phyloP scores from a whole-genome alignment of 2,797 vertebrate species.

The Sebastolobus alascanus region DNA sequence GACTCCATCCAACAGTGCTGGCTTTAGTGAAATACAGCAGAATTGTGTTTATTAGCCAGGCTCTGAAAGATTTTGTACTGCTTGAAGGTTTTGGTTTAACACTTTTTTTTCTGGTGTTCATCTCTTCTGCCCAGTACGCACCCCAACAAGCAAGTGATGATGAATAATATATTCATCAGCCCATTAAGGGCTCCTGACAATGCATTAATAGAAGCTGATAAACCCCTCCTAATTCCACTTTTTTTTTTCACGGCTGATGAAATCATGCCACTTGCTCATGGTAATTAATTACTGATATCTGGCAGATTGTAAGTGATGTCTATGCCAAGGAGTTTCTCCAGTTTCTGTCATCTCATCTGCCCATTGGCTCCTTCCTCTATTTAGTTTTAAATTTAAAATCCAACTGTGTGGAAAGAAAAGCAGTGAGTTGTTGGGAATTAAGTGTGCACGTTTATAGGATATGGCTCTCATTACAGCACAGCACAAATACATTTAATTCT shows the following conservation, averaged over 20 bases:
- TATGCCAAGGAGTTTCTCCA: constrained; percentile 66
- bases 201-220: constrained; percentile 80
- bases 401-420: constrained; percentile 29
- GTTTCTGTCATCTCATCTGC: constrained; percentile 64
- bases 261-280: constrained; percentile 74
- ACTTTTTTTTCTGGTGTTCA: constrained; percentile 27
- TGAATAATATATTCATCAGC: constrained; percentile 77
- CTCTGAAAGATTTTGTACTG: constrained; percentile 35
- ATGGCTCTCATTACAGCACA: constrained; percentile 14
- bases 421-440: constrained; percentile 30
- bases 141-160: constrained; percentile 55
- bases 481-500: constrained; percentile 11
- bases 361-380: constrained; percentile 46
- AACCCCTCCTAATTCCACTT: constrained; percentile 70
- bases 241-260: constrained; percentile 74
- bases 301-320: constrained; percentile 76
- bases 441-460: constrained; percentile 27
- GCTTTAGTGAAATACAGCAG: constrained; percentile 29
- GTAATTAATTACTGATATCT: constrained; percentile 83
- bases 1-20: constrained; percentile 21
- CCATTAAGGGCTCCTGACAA: constrained; percentile 77
- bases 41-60: constrained; percentile 30
- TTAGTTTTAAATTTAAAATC: constrained; percentile 49
- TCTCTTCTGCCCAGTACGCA: constrained; percentile 29
- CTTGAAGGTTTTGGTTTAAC: constrained; percentile 43